Percentiles rank a stretch among this genome's conserved stretches.
These are phyloP conservation scores for Argyra leucocephala DNA, from an alignment of 2,888 invertebrate genomes.

Conservation along the genomic window DNA sequence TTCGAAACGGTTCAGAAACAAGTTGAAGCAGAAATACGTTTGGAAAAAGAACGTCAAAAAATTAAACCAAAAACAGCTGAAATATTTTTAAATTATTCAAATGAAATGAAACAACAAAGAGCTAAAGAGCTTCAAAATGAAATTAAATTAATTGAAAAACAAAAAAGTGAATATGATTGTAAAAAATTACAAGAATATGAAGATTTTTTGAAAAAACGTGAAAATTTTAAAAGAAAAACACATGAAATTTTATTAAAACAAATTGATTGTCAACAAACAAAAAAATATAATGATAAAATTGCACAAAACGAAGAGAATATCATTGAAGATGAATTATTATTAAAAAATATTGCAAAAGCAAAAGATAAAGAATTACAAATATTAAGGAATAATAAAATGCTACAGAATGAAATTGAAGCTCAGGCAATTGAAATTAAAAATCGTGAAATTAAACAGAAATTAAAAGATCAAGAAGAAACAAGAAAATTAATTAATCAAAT, in stretches of 20 bases:
- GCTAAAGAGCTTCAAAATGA: background rate
- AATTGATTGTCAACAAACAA: background rate
- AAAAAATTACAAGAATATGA: background rate
- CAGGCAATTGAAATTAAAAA: background rate
- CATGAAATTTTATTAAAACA: background rate
- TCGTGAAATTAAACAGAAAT: background rate
- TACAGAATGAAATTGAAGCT: background rate
- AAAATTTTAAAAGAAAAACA: background rate
- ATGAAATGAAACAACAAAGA: background rate
- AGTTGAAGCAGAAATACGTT: background rate
- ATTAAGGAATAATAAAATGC: background rate
- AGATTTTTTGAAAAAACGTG: background rate
- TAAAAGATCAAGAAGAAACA: background rate
- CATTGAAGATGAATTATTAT: background rate
- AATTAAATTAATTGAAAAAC: background rate
- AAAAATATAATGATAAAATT: background rate
- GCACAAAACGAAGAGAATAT: background rate
- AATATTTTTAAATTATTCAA: background rate
- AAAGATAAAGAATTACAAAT: background rate
- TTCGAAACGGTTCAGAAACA: background rate
- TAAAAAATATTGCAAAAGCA: background rate
- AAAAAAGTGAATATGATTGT: background rate
- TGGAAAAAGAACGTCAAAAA: background rate
- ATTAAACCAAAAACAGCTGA: conserved; percentile 2
- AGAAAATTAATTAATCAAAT: background rate